phyloP scores from a whole-genome alignment of 2,888 invertebrate genomes.

The Andrena trimmerana region DNA sequence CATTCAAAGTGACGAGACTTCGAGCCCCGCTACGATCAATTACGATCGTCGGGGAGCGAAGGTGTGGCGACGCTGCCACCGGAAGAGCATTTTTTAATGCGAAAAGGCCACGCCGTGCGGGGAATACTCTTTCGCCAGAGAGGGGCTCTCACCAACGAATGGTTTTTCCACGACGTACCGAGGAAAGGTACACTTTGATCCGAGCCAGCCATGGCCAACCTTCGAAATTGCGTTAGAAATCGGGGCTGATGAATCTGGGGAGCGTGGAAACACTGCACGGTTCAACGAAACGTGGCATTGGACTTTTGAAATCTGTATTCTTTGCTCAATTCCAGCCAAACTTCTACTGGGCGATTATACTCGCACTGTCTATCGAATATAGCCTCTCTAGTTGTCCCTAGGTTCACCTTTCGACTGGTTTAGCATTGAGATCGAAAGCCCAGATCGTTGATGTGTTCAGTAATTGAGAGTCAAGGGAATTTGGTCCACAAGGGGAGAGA shows the following conservation, averaged over 20 bases:
- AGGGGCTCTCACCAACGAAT: background rate
- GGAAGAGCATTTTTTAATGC: slow-evolving; percentile 56
- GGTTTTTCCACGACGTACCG: background rate
- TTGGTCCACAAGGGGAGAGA: no score
- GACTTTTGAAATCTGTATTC: background rate
- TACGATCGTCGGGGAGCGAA: slow-evolving; percentile 68
- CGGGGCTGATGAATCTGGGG: no score
- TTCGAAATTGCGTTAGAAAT: no score
- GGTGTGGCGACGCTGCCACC: slow-evolving; percentile 47
- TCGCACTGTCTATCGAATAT: background rate
- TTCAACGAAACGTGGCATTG: background rate
- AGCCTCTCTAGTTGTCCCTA: background rate
- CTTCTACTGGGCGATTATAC: no score
- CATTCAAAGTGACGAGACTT: slow-evolving; percentile 79
- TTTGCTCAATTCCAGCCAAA: no score
- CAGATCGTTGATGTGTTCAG: background rate
- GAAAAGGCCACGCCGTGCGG: background rate
- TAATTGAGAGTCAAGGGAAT: background rate
- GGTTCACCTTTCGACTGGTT: background rate
- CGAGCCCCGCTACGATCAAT: slow-evolving; percentile 76
- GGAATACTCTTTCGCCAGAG: slow-evolving; percentile 8
- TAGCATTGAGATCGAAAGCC: background rate
- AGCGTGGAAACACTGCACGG: no score
- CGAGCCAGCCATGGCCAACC: no score
- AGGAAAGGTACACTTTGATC: background rate